These are phyloP conservation scores for Fratercula arctica DNA, from an alignment of 2,797 vertebrate species.

Conservation along the genomic window DNA sequence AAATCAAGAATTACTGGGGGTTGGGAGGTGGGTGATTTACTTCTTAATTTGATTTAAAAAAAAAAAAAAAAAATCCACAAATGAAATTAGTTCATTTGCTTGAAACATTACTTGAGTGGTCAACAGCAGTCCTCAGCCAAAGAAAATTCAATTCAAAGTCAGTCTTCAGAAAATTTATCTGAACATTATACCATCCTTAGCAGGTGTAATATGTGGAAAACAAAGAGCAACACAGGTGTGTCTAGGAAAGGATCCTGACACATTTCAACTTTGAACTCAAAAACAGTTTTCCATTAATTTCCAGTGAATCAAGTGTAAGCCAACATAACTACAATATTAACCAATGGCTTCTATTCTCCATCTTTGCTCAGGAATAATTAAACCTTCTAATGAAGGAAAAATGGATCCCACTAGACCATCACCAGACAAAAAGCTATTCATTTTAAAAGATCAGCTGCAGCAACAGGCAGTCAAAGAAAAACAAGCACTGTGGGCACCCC, in stretches of 20 bases:
- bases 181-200: neutral
- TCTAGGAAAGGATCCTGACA: neutral
- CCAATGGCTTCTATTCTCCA: neutral
- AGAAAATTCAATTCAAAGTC: neutral
- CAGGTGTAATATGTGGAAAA: neutral
- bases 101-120: neutral
- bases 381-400: neutral
- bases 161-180: neutral
- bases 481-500: neutral
- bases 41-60: neutral
- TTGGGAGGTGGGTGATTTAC: neutral
- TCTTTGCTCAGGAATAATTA: neutral
- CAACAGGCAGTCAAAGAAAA: neutral
- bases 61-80: neutral
- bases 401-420: neutral
- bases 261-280: neutral
- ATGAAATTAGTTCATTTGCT: neutral
- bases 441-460: neutral
- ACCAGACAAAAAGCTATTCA: neutral
- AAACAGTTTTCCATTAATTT: neutral
- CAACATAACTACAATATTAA: neutral
- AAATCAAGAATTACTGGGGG: neutral
- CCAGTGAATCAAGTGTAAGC: neutral
- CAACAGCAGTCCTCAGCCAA: neutral
- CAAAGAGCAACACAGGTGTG: neutral